These are phyloP conservation scores for Micronycteris hirsuta DNA, from an alignment of 2,113 vertebrate genomes.

Conservation along the genomic window DNA sequence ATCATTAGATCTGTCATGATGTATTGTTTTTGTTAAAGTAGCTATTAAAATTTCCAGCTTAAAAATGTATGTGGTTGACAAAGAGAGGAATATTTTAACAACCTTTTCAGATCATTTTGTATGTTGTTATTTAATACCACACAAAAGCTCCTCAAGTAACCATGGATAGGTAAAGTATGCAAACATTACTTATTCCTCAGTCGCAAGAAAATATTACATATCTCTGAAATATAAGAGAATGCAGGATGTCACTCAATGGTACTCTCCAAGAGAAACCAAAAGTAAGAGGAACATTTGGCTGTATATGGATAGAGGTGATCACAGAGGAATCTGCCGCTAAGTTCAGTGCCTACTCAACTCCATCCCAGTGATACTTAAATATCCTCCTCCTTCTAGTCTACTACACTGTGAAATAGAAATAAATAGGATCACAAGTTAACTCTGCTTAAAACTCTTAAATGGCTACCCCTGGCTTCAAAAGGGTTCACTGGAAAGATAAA, in stretches of 20 bases:
- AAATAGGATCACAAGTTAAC: not conserved
- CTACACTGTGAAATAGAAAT: not conserved
- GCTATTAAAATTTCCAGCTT: not conserved
- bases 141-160: not conserved
- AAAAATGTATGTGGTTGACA: not conserved
- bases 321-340: not conserved
- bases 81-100: not conserved
- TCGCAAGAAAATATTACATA: not conserved
- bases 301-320: not conserved
- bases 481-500: not conserved
- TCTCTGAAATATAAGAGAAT: not conserved
- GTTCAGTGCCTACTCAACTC: not conserved
- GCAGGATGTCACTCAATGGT: not conserved
- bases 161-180: not conserved
- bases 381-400: not conserved
- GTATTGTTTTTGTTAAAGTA: not conserved
- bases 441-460: not conserved
- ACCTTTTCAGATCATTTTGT: not conserved
- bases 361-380: not conserved
- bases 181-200: not conserved
- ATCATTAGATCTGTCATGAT: not conserved
- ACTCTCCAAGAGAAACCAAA: not conserved
- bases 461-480: not conserved
- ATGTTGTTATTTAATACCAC: not conserved
- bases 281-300: not conserved